Percentiles rank a stretch among this genome's conserved stretches.
phyloP scores from a whole-genome alignment of 2,797 vertebrate genomes.

The Philypnodon macrostomus region DNA sequence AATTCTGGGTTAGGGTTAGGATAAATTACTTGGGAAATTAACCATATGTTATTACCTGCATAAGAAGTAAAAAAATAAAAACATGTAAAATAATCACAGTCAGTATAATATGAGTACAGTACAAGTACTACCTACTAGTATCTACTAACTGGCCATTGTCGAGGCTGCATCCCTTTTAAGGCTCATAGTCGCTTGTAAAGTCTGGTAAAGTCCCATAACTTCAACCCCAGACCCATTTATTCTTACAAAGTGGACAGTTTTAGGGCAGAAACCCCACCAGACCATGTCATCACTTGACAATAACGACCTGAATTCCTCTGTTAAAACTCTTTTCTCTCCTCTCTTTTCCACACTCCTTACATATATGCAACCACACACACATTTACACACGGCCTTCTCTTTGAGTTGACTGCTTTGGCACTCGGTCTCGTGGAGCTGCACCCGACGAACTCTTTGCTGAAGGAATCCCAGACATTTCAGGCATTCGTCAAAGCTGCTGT shows the following conservation, averaged over 20 bases:
- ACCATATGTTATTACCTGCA: no score
- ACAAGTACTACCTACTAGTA: no score
- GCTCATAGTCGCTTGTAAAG: no score
- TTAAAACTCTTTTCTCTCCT: slow-evolving; percentile 4
- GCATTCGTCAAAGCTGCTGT: slow-evolving; percentile 71
- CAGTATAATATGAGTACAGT: no score
- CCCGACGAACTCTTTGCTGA: slow-evolving; percentile 69
- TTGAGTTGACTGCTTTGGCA: slow-evolving; percentile 68
- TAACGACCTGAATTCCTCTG: slow-evolving; percentile 5
- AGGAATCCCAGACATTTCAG: slow-evolving; percentile 79
- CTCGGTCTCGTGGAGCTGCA: slow-evolving; percentile 61
- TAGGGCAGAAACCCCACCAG: background rate
- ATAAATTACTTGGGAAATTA: no score
- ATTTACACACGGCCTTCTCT: slow-evolving; percentile 39
- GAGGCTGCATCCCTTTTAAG: no score
- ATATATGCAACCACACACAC: slow-evolving; percentile 5
- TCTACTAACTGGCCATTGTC: no score
- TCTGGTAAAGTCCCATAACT: no score
- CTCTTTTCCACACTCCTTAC: background rate
- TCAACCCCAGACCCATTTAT: background rate
- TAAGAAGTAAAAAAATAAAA: no score
- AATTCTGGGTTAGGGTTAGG: no score
- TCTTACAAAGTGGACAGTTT: background rate
- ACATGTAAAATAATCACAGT: no score
- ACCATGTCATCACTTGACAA: slow-evolving; percentile 8